Conservation (phyloP, 2,113 vertebrate species). For the Anarhynchus alexandrinus region DNA sequence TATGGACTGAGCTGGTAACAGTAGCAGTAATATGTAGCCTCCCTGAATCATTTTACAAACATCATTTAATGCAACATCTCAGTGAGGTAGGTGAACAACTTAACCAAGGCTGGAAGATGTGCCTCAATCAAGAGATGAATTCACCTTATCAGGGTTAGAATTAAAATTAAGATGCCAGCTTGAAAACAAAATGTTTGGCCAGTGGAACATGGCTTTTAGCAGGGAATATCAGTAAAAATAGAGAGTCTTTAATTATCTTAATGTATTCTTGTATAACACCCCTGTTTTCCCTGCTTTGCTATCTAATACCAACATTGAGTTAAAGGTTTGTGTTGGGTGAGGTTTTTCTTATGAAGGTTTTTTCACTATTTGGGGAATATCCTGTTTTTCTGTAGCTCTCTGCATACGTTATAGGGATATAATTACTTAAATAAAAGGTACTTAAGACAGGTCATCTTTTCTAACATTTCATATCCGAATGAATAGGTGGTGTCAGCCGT, state of each 20-base stretch:
- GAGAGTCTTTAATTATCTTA: background rate
- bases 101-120: background rate
- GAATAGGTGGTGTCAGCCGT: rapidly evolving
- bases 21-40: background rate
- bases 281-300: background rate
- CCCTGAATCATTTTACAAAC: background rate
- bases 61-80: background rate
- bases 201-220: background rate
- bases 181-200: background rate
- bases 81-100: background rate
- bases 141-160: background rate
- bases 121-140: background rate
- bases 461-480: rapidly evolving
- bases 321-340: background rate
- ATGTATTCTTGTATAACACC: background rate
- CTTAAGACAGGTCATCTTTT: background rate
- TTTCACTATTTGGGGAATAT: background rate
- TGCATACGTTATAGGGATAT: background rate
- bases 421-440: background rate
- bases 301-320: background rate
- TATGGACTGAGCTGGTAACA: background rate
- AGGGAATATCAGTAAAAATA: background rate
- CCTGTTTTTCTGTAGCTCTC: background rate
- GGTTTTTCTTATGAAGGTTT: background rate
- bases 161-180: background rate